phyloP scores from a whole-genome alignment of 2,797 vertebrate genomes.

The Hypotaenidia philippensis region DNA sequence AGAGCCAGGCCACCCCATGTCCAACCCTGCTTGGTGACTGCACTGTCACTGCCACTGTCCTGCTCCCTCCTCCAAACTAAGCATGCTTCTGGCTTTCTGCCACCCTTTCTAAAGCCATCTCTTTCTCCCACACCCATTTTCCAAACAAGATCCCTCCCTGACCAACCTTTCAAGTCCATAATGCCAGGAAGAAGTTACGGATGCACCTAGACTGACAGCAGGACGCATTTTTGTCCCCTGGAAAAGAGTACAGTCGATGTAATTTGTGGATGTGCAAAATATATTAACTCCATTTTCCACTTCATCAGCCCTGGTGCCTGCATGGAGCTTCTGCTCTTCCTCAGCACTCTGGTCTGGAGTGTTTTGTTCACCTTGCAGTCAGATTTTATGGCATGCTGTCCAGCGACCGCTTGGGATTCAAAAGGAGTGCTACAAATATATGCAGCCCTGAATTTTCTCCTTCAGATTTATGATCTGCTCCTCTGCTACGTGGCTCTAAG shows the following conservation, averaged over 20 bases:
- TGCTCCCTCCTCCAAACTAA: background rate
- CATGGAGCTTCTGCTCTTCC: background rate
- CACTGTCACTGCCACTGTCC: background rate
- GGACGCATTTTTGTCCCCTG: background rate
- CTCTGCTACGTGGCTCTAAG: conserved; percentile 51
- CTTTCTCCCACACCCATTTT: background rate
- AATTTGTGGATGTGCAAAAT: background rate
- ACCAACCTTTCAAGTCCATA: background rate
- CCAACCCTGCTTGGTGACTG: background rate
- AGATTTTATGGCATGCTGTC: background rate
- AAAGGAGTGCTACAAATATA: conserved; percentile 34
- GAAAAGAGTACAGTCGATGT: background rate
- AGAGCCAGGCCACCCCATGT: background rate
- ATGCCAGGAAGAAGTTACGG: background rate
- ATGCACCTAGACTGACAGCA: background rate
- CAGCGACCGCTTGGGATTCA: conserved; percentile 32
- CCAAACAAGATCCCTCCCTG: background rate
- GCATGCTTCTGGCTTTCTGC: background rate
- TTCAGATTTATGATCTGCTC: conserved; percentile 44
- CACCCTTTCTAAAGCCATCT: background rate
- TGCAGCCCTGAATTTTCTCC: background rate
- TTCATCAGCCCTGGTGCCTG: background rate
- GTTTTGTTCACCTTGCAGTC: conserved; percentile 8
- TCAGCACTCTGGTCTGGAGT: background rate
- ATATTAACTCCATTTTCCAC: conserved; percentile 35